These are phyloP conservation scores for Theonella swinhoei DNA, from an alignment of 37 sponge, comb jelly and placozoan genomes.

Conservation along the genomic window DNA sequence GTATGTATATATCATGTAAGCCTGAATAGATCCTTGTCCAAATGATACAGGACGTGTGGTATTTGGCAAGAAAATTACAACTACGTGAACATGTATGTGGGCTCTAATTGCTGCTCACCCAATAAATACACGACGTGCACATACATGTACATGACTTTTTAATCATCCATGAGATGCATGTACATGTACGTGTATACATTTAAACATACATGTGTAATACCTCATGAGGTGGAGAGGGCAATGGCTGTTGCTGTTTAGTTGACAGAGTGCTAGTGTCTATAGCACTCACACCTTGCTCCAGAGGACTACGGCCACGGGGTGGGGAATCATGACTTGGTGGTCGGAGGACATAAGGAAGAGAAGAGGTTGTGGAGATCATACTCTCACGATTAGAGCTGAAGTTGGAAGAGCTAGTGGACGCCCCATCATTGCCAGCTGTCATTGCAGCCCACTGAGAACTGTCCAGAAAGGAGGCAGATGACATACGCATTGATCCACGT, in stretches of 20 bases:
- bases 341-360: not conserved
- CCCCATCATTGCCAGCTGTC: not conserved
- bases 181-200: too few relatives aligned
- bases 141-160: too few relatives aligned
- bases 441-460: not conserved
- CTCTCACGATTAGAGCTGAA: conserved; percentile 35
- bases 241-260: conserved; percentile 47
- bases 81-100: too few relatives aligned
- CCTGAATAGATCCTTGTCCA: too few relatives aligned
- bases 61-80: too few relatives aligned
- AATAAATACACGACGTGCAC: too few relatives aligned
- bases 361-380: conserved; percentile 34
- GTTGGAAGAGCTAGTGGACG: conserved; percentile 46
- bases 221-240: conserved; percentile 34
- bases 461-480: conserved; percentile 21
- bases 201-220: too few relatives aligned
- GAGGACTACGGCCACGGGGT: not conserved
- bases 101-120: too few relatives aligned
- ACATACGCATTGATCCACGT: not conserved
- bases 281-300: not conserved
- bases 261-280: conserved; percentile 4
- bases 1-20: too few relatives aligned
- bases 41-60: too few relatives aligned
- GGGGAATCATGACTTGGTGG: not conserved
- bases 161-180: too few relatives aligned